Conservation (phyloP, 1,140 invertebrate genomes). For the Caenorhabditis elegans region DNA sequence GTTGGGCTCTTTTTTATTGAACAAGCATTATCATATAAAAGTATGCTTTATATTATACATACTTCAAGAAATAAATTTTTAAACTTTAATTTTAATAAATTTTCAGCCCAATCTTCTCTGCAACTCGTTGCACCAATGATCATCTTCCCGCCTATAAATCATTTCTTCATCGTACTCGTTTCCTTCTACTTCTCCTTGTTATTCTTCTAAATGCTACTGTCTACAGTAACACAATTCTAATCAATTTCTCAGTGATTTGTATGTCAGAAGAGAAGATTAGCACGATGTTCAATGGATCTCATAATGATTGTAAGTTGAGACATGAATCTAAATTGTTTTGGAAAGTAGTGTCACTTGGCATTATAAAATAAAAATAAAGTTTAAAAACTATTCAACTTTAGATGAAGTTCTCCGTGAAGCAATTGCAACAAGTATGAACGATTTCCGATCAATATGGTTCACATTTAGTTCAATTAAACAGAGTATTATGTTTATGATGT, state of each 20-base stretch:
- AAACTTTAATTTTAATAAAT: no score
- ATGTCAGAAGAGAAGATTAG: neutral
- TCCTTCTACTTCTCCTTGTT: constrained; percentile 1
- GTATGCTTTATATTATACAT: no score
- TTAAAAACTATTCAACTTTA: no score
- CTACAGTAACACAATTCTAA: neutral
- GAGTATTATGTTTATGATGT: neutral
- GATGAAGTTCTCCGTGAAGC: neutral
- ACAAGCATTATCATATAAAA: no score
- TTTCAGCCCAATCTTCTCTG: neutral
- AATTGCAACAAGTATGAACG: neutral
- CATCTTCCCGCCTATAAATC: constrained; percentile 1
- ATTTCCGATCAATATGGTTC: constrained; percentile 1
- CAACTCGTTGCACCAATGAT: neutral
- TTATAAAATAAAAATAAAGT: no score
- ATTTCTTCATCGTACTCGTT: neutral
- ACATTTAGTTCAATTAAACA: neutral
- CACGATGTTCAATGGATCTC: neutral
- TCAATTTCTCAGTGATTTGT: neutral
- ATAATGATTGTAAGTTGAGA: neutral
- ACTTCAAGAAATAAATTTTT: no score
- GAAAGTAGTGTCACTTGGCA: no score
- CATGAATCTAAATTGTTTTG: no score
- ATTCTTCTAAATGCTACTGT: neutral
- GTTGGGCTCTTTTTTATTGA: no score